A percentile compares a stretch with the other conserved stretches of the same genome.
These are phyloP conservation scores for Lutjanus erythropterus DNA, from an alignment of 2,113 vertebrate species.

Conservation along the genomic window DNA sequence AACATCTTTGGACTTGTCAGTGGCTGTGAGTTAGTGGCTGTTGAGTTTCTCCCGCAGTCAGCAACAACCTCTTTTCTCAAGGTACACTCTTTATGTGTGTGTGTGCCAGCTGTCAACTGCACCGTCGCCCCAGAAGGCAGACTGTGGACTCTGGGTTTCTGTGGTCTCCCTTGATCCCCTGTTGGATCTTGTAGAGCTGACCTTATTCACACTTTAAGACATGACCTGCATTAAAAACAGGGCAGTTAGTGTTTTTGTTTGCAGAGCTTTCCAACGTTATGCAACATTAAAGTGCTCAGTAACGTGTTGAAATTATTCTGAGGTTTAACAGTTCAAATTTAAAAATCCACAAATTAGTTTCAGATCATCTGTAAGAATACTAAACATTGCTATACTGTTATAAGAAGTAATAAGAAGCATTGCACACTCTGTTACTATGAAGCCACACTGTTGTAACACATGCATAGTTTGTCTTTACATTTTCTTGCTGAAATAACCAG, in stretches of 20 bases:
- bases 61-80: not conserved
- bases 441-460: no score
- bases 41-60: not conserved
- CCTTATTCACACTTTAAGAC: not conserved
- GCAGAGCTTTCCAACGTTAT: no score
- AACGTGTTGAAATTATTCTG: not conserved
- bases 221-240: not conserved
- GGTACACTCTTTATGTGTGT: not conserved
- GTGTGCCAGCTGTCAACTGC: not conserved
- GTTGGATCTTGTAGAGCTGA: not conserved
- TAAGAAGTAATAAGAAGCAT: not conserved
- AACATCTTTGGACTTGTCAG: not conserved
- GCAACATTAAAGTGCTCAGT: no score
- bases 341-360: not conserved
- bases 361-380: not conserved
- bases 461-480: no score
- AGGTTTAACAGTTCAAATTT: not conserved
- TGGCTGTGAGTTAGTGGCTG: not conserved
- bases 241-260: no score
- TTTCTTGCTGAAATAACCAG: no score
- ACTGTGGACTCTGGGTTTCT: not conserved
- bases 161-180: not conserved
- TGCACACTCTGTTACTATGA: no score
- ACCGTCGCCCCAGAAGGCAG: not conserved
- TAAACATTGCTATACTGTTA: not conserved